Conservation (phyloP, 2,797 vertebrate genomes). For the Lepus oiostolus region DNA sequence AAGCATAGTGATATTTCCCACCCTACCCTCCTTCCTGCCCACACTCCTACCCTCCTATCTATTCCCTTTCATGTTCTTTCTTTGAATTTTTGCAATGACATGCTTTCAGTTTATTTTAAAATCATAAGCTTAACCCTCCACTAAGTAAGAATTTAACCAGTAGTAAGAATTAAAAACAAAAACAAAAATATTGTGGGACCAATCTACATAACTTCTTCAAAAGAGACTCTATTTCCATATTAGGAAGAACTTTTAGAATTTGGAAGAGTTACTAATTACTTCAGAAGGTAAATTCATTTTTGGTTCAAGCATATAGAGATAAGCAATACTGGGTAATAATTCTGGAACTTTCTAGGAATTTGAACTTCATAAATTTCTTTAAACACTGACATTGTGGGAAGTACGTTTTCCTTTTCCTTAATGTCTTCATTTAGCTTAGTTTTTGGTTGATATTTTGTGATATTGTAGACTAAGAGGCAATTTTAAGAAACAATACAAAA, state of each 20-base stretch:
- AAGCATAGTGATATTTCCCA: no score
- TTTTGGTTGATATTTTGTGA: neutral
- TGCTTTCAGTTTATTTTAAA: no score
- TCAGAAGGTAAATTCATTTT: neutral
- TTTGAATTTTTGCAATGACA: no score
- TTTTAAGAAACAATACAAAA: neutral
- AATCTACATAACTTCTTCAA: neutral
- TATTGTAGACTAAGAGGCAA: neutral
- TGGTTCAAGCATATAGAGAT: constrained; percentile 30
- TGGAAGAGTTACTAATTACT: constrained; percentile 1
- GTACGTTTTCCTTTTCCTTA: neutral
- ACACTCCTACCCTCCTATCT: no score
- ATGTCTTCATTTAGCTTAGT: neutral
- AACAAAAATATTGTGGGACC: neutral
- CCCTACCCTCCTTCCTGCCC: no score
- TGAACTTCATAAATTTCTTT: constrained; percentile 31
- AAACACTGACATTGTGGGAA: neutral
- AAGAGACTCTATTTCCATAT: neutral
- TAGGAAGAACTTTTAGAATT: constrained; percentile 7
- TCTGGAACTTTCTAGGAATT: constrained; percentile 30
- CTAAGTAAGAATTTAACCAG: no score
- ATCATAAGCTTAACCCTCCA: no score
- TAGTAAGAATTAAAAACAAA: no score
- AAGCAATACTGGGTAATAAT: constrained; percentile 13
- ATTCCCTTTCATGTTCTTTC: no score